phyloP scores from a whole-genome alignment of 2,797 vertebrate genomes.

The Geotrypetes seraphini region DNA sequence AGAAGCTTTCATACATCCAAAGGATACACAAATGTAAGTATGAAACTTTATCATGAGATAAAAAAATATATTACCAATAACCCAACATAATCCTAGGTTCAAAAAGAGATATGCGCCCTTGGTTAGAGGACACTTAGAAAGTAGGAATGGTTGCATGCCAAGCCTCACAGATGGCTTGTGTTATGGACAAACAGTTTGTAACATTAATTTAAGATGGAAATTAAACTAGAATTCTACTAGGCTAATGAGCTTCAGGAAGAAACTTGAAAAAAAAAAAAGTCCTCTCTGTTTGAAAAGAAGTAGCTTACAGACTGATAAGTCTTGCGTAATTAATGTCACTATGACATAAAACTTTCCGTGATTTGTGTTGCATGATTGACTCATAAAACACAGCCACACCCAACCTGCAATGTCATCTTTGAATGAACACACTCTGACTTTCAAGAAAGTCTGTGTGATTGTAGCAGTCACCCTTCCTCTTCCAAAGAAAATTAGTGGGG shows the following conservation, averaged over 20 bases:
- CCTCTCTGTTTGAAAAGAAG: constrained; percentile 45
- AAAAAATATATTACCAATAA: constrained; percentile 25
- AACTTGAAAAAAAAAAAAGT: constrained; percentile 26
- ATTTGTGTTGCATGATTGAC: constrained; percentile 36
- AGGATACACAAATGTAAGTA: constrained; percentile 1
- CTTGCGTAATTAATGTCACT: constrained; percentile 44
- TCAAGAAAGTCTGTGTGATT: constrained; percentile 68
- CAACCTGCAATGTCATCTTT: constrained; percentile 36
- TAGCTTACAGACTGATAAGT: constrained; percentile 73
- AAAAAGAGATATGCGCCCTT: constrained; percentile 10
- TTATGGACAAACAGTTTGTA: constrained; percentile 9
- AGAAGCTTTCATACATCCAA: constrained; percentile 22
- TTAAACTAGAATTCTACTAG: constrained; percentile 28
- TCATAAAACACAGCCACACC: constrained; percentile 41
- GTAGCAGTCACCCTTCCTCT: constrained; percentile 60
- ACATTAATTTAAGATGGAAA: constrained; percentile 29
- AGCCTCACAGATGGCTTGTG: constrained; percentile 2
- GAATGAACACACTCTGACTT: too few relatives aligned
- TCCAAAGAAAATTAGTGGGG: constrained; percentile 58
- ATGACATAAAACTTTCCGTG: constrained; percentile 46
- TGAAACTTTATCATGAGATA: constrained; percentile 25
- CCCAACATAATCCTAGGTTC: constrained; percentile 26
- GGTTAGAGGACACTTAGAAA: constrained; percentile 11
- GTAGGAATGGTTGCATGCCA: constrained; percentile 9
- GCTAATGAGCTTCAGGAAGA: constrained; percentile 38